These are phyloP conservation scores for Hydrochoerus hydrochaeris DNA, from an alignment of 2,113 vertebrate genomes.

Conservation along the genomic window DNA sequence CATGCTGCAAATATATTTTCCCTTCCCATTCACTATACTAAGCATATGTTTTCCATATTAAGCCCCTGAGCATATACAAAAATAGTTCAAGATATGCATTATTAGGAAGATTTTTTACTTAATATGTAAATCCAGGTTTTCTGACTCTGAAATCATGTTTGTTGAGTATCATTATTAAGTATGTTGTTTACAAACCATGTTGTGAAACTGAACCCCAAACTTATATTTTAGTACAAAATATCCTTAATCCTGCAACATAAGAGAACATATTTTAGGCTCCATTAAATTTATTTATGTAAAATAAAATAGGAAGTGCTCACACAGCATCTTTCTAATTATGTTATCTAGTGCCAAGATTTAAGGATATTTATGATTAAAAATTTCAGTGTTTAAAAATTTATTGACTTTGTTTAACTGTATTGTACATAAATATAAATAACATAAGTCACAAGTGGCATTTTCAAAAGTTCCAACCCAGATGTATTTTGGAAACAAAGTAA, in stretches of 20 bases:
- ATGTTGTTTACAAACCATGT: not conserved
- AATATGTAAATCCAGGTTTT: not conserved
- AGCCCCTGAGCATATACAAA: not conserved
- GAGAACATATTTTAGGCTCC: not conserved
- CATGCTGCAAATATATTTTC: not conserved
- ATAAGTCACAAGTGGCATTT: not conserved
- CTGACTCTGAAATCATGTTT: not conserved
- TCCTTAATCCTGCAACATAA: not conserved
- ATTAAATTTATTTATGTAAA: constrained; percentile 19
- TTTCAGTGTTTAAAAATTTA: not conserved
- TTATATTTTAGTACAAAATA: not conserved
- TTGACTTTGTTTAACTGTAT: not conserved
- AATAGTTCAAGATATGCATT: not conserved
- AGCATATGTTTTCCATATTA: not conserved
- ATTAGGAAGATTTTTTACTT: not conserved
- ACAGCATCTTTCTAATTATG: not conserved
- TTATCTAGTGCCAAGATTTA: not conserved
- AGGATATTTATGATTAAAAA: constrained; percentile 6
- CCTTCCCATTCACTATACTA: not conserved
- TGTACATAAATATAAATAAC: not conserved
- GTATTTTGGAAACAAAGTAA: not conserved
- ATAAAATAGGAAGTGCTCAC: not conserved
- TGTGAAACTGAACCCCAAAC: not conserved
- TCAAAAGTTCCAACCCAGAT: not conserved
- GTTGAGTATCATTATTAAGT: not conserved